A percentile compares a stretch with the other conserved stretches of the same genome.
Evolutionary conservation across 1,140 invertebrate genomes (phyloP).

Genomic region (Dendroctonus valens): DNA sequence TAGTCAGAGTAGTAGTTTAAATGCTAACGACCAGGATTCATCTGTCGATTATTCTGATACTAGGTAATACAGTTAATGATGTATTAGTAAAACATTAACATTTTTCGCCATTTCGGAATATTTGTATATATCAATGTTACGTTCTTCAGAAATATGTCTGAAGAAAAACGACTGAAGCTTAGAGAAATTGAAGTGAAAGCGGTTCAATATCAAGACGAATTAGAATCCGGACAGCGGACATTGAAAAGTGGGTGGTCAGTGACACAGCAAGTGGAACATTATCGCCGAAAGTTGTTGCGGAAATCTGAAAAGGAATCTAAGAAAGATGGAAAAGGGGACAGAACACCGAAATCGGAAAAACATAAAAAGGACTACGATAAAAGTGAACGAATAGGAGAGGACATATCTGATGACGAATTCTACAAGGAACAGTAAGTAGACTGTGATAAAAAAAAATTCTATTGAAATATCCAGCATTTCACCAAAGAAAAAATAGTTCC

Average conservation of each 20-base stretch:
- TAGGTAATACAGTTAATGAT: slow-evolving; percentile 8
- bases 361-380: slow-evolving; percentile 47
- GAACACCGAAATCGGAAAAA: slow-evolving; percentile 40
- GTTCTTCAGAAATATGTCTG: slow-evolving; percentile 52
- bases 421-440: slow-evolving; percentile 50
- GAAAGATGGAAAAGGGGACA: slow-evolving; percentile 46
- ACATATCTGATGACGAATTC: slow-evolving; percentile 48
- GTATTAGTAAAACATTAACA: neutral
- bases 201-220: slow-evolving; percentile 93
- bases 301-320: slow-evolving; percentile 55
- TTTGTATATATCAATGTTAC: slow-evolving; percentile 14
- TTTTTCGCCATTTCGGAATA: slow-evolving; percentile 1
- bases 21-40: slow-evolving; percentile 47
- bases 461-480: neutral
- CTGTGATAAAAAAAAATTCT: slow-evolving; percentile 10
- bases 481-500: slow-evolving; percentile 3
- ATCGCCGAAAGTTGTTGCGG: slow-evolving; percentile 83
- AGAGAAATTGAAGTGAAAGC: slow-evolving; percentile 94
- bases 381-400: slow-evolving; percentile 39
- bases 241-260: slow-evolving; percentile 78
- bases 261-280: slow-evolving; percentile 85
- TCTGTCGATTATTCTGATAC: slow-evolving; percentile 39
- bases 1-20: slow-evolving; percentile 60
- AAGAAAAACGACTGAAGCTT: slow-evolving; percentile 79
- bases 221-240: slow-evolving; percentile 79